These are phyloP conservation scores for Heterodera schachtii DNA, from an alignment of 1,140 invertebrate genomes.

Conservation along the genomic window DNA sequence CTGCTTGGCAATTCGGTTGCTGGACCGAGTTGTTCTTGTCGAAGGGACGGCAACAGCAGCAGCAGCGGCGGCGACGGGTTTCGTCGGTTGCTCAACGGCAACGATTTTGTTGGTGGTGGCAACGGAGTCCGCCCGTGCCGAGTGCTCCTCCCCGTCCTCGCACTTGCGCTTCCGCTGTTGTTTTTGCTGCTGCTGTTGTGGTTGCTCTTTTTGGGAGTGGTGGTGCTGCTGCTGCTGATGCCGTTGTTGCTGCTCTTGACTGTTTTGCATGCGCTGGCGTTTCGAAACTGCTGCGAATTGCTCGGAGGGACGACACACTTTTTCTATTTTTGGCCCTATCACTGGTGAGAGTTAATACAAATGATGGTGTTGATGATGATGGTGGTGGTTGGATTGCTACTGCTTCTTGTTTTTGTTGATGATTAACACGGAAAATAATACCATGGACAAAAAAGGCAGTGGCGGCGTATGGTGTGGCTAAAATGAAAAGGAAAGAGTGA, in stretches of 20 bases:
- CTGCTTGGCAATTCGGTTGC: not conserved
- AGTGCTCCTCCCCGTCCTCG: not conserved
- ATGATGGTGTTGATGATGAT: too few species aligned
- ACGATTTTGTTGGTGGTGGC: not conserved
- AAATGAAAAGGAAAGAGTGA: not conserved
- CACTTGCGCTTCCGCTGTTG: not conserved
- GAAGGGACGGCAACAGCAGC: too few species aligned
- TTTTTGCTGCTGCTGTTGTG: not conserved
- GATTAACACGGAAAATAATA: not conserved
- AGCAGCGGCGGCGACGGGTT: too few species aligned
- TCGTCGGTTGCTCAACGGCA: not conserved
- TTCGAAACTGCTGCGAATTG: not conserved
- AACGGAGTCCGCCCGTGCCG: not conserved
- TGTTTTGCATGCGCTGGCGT: not conserved
- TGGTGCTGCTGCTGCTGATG: not conserved
- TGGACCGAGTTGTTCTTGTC: not conserved
- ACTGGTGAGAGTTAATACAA: not conserved
- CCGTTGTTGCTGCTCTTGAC: not conserved
- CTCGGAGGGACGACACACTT: not conserved
- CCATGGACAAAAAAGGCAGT: not conserved
- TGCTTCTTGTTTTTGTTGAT: not conserved
- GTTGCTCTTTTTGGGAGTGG: not conserved
- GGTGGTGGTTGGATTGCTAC: not conserved
- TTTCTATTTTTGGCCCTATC: not conserved
- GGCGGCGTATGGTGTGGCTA: not conserved